Percentiles rank a stretch among this genome's conserved stretches.
phyloP scores from a whole-genome alignment of 2,888 invertebrate species.

The Dolichopus griseipennis region DNA sequence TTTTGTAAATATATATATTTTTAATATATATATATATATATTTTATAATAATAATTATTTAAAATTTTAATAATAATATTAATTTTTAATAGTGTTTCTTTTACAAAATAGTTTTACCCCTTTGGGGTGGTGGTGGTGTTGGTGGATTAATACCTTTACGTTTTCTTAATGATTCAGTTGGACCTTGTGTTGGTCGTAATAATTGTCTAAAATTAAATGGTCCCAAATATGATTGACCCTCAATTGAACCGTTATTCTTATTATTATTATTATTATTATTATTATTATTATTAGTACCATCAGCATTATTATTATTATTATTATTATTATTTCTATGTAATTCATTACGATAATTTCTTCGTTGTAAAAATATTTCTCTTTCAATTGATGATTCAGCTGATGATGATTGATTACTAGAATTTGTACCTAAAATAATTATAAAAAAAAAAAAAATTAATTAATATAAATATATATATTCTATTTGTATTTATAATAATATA shows the following conservation, averaged over 20 bases:
- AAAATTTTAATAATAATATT: no score
- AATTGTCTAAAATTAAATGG: slow-evolving; percentile 61
- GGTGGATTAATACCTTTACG: slow-evolving; percentile 48
- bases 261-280: slow-evolving; percentile 16
- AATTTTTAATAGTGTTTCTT: no score
- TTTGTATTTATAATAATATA: no score
- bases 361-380: slow-evolving; percentile 19
- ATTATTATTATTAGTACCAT: slow-evolving; percentile 12
- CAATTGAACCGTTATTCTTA: slow-evolving; percentile 21
- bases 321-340: neutral
- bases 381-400: slow-evolving; percentile 22
- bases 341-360: slow-evolving; percentile 10
- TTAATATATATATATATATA: no score
- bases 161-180: slow-evolving; percentile 60
- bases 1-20: no score
- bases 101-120: slow-evolving; percentile 22
- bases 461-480: neutral
- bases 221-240: slow-evolving; percentile 47
- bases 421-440: neutral
- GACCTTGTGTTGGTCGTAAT: slow-evolving; percentile 55
- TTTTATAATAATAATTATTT: no score
- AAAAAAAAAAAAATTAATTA: neutral
- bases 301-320: slow-evolving; percentile 19
- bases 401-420: slow-evolving; percentile 13
- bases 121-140: slow-evolving; percentile 38